These are phyloP conservation scores for Oplegnathus fasciatus DNA, from an alignment of 2,113 vertebrate genomes.

Conservation along the genomic window DNA sequence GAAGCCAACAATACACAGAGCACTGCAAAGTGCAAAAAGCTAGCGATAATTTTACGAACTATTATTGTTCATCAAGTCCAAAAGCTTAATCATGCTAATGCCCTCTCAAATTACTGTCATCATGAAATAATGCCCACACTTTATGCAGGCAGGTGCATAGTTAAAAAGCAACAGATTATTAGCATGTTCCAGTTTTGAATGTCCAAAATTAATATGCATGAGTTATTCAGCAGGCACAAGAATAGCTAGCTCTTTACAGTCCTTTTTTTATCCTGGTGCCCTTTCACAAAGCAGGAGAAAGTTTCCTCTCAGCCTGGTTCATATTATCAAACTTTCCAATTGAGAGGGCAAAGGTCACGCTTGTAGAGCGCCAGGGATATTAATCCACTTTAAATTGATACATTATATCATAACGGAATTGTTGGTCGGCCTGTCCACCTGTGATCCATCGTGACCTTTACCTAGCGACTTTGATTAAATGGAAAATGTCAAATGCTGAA, in stretches of 20 bases:
- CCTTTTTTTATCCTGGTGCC: not conserved
- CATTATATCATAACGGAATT: slow-evolving; percentile 71
- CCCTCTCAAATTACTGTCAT: slow-evolving; percentile 40
- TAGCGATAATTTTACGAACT: not conserved
- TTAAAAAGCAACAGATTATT: slow-evolving; percentile 52
- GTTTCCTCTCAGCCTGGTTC: slow-evolving; percentile 51
- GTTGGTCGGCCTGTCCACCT: slow-evolving; percentile 69
- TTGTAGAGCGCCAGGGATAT: slow-evolving; percentile 64
- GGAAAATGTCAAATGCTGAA: slow-evolving; percentile 80
- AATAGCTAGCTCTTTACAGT: slow-evolving; percentile 24
- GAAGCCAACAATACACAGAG: not conserved
- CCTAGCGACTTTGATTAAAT: slow-evolving; percentile 77
- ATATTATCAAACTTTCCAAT: slow-evolving; percentile 71
- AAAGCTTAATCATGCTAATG: slow-evolving; percentile 32
- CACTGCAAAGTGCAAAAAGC: not conserved
- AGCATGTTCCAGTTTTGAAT: slow-evolving; percentile 52
- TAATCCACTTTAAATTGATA: slow-evolving; percentile 74
- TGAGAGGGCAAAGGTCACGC: slow-evolving; percentile 66
- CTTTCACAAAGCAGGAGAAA: slow-evolving; percentile 56
- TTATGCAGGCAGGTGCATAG: slow-evolving; percentile 40
- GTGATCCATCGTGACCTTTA: slow-evolving; percentile 78
- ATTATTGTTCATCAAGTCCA: slow-evolving; percentile 30
- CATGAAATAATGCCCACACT: slow-evolving; percentile 18
- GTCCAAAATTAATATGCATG: slow-evolving; percentile 68
- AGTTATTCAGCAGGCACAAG: slow-evolving; percentile 50